Percentiles rank a stretch among this genome's conserved stretches.
These are phyloP conservation scores for Guaruba guarouba DNA, from an alignment of 2,113 vertebrate species.

Conservation along the genomic window DNA sequence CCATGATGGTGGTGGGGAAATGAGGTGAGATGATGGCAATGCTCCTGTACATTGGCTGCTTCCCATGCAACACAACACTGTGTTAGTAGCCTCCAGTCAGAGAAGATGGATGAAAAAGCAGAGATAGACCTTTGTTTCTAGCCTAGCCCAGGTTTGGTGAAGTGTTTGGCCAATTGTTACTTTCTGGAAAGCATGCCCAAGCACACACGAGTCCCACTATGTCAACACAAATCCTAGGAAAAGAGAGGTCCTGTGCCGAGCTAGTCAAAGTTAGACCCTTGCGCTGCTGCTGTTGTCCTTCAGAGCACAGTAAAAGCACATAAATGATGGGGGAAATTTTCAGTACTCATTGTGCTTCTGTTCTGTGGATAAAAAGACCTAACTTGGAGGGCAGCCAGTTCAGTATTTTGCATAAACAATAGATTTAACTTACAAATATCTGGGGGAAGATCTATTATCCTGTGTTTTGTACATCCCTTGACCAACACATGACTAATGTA, in stretches of 20 bases:
- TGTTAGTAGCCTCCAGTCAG: not conserved
- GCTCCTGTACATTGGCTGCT: fast-evolving
- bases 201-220: not conserved
- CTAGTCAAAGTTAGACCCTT: not conserved
- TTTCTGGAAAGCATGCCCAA: not conserved
- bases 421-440: not conserved
- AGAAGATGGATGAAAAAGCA: not conserved
- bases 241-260: not conserved
- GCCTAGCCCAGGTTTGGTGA: not conserved
- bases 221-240: not conserved
- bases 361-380: not conserved
- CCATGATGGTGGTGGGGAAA: not conserved
- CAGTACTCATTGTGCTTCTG: not conserved
- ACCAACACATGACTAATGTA: not conserved
- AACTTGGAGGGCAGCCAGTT: not conserved
- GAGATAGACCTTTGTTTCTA: not conserved
- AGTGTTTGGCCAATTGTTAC: not conserved
- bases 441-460: not conserved
- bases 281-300: not conserved
- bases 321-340: not conserved
- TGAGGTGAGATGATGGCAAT: not conserved
- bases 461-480: not conserved
- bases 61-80: not conserved
- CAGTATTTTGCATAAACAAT: not conserved
- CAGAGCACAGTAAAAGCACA: not conserved